phyloP scores from a whole-genome alignment of 2,113 vertebrate genomes.

The Crotophaga sulcirostris region DNA sequence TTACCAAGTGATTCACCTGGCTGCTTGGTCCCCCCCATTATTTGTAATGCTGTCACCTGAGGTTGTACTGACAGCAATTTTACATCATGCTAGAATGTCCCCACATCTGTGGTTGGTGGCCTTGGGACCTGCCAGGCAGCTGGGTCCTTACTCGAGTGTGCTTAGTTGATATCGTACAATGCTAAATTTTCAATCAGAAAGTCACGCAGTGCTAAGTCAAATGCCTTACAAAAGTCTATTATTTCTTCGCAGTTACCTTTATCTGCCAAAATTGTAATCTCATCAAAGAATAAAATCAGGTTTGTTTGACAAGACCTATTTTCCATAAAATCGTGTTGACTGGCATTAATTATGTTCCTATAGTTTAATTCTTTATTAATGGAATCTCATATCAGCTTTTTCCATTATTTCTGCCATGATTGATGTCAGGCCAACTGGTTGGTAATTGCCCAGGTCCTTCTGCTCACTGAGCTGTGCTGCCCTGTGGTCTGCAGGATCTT shows the following conservation, averaged over 20 bases:
- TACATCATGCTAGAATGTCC: accelerated
- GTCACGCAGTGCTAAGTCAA: not conserved
- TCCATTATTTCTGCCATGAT: not conserved
- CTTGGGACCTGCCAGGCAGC: not conserved
- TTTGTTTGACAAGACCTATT: conserved; percentile 61
- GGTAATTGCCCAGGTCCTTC: not conserved
- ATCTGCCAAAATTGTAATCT: conserved; percentile 52
- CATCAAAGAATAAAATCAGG: conserved; percentile 43
- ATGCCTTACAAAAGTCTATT: not conserved
- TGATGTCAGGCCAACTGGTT: not conserved
- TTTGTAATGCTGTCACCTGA: accelerated
- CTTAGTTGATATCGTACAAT: accelerated
- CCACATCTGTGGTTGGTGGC: accelerated
- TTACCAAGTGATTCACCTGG: not conserved
- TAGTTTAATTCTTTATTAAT: conserved; percentile 47
- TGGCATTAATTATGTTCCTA: conserved; percentile 51
- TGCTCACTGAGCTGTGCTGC: not conserved
- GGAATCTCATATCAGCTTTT: conserved; percentile 25
- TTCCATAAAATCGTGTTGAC: conserved; percentile 4
- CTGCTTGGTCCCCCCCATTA: not conserved
- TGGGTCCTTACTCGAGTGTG: accelerated
- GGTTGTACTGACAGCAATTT: not conserved
- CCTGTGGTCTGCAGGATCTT: not conserved
- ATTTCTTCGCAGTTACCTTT: conserved; percentile 22
- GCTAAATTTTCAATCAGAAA: not conserved